These are phyloP conservation scores for Rutilus rutilus DNA, from an alignment of 2,113 vertebrate genomes.

Conservation along the genomic window DNA sequence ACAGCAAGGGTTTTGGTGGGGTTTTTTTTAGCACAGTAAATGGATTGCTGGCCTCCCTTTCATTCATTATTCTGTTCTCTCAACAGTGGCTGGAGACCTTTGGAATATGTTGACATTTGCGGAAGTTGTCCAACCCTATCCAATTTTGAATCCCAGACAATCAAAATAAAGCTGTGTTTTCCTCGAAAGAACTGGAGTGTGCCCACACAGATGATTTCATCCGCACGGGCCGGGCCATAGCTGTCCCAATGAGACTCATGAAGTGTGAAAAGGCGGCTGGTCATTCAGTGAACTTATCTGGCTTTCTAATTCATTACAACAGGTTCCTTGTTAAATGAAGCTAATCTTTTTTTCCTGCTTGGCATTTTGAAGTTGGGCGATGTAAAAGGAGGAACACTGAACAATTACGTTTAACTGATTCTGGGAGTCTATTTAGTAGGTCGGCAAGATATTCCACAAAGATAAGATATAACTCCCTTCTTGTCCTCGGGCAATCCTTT, in stretches of 20 bases:
- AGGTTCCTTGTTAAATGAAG: slow-evolving; percentile 64
- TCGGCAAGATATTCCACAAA: slow-evolving; percentile 58
- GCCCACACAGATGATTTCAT: slow-evolving; percentile 65
- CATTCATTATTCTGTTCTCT: slow-evolving; percentile 56
- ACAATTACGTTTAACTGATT: slow-evolving; percentile 70
- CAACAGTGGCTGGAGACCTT: slow-evolving; percentile 53
- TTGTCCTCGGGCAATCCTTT: slow-evolving; percentile 62
- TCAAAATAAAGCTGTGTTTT: slow-evolving; percentile 64
- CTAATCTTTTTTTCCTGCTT: slow-evolving; percentile 62
- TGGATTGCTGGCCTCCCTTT: slow-evolving; percentile 40
- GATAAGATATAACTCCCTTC: slow-evolving; percentile 67
- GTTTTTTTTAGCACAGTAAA: slow-evolving; percentile 29
- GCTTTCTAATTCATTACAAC: slow-evolving; percentile 63
- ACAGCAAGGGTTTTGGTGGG: background rate
- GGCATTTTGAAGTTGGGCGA: slow-evolving; percentile 68
- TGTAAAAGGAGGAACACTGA: slow-evolving; percentile 60
- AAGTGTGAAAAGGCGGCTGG: slow-evolving; percentile 69
- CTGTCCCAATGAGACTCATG: slow-evolving; percentile 60
- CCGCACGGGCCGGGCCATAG: slow-evolving; percentile 65
- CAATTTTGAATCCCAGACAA: slow-evolving; percentile 57
- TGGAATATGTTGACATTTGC: slow-evolving; percentile 57
- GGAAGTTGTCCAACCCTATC: slow-evolving; percentile 57
- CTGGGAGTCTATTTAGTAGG: slow-evolving; percentile 62
- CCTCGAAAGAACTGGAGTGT: slow-evolving; percentile 61
- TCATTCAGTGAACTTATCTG: slow-evolving; percentile 72